Base-by-base conservation (phyloP, 2,113 vertebrate species). In the Hippocampus comes region DNA sequence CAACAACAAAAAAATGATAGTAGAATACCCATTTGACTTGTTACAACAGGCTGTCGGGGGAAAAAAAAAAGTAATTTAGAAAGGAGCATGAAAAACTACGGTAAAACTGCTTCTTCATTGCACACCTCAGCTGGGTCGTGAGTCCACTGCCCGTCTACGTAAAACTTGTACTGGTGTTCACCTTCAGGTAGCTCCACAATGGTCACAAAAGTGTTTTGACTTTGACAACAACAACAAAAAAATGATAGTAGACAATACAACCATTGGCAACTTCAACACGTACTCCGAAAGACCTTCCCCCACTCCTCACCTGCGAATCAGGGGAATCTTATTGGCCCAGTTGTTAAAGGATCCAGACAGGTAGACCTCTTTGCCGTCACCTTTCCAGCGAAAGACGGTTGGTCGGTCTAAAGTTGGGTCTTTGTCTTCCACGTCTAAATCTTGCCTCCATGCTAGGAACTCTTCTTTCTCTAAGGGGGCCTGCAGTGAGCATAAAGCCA, bases 111-210 rank as follows among this genome's bases (percentile, higher is more conserved):
- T 46, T 23, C 21, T 27, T 49, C 23, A 51, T 12, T 42, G 11
- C 55, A 84, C 82, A 98, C 97, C 95, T 99, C 96, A 5, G 95
- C 79, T 65, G 97, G 95, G 81, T 99, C 96, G 0, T 99, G 96
- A 0, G 96, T 99, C 97, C 97, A 99, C 90, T 97, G 96, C 12
- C 97, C 97, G 8, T 99, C 97, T 82, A 99, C 97, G 1, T 95
- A 95, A 88, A 99, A 99, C 86, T 99, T 99, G 89, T 99, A 99
- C 73, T 99, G 97, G 87, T 99, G 97, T 78, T 98, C 96, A 41
- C 97, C 97, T 85, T 99, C 97, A 0, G 97, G 97, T 75, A 99
- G 94, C 78, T 98, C 96, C 70, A 99, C 91, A 66, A 99, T 98
- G 12, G 96, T 95, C 80, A 97, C 97, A 76, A 99, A 99, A 86